A percentile compares a stretch with the other conserved stretches of the same genome.
These are phyloP conservation scores for Orussus abietinus DNA, from an alignment of 1,140 invertebrate genomes.

Conservation along the genomic window DNA sequence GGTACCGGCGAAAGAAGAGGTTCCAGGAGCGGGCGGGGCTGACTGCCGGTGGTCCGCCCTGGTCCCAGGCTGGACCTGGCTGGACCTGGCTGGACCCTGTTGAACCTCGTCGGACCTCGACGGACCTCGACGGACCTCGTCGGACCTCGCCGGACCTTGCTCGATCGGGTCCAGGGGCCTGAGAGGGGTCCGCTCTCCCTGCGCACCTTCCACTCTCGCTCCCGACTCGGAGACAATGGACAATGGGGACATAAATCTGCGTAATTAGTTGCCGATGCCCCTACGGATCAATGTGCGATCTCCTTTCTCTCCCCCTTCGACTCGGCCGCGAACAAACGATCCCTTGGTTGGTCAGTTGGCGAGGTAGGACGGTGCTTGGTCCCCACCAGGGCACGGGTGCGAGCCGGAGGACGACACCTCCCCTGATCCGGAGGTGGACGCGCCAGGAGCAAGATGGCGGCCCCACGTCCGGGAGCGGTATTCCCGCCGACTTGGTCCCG, in stretches of 20 bases:
- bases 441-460: conserved; percentile 40
- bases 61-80: too few relatives aligned
- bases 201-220: conserved; percentile 25
- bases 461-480: background rate
- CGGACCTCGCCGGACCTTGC: conserved; percentile 18
- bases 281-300: conserved; percentile 53
- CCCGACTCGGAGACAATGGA: conserved; percentile 55
- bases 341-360: conserved; percentile 50
- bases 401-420: conserved; percentile 37
- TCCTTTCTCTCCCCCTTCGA: conserved; percentile 39
- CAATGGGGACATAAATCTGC: conserved; percentile 65
- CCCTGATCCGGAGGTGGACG: conserved; percentile 28
- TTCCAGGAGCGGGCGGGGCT: conserved; percentile 37
- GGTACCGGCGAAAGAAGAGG: conserved; percentile 15
- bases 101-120: too few relatives aligned
- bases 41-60: conserved; percentile 41
- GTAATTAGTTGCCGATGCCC: conserved; percentile 62
- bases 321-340: conserved; percentile 44
- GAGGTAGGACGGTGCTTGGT: conserved; percentile 45
- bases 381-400: too few relatives aligned
- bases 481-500: background rate
- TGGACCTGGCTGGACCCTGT: too few relatives aligned
- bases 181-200: conserved; percentile 14
- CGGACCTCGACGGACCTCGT: conserved; percentile 14
- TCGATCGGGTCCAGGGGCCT: conserved; percentile 7